Conservation (phyloP, 2,797 vertebrate genomes). For the Enteromius fasciolatus region DNA sequence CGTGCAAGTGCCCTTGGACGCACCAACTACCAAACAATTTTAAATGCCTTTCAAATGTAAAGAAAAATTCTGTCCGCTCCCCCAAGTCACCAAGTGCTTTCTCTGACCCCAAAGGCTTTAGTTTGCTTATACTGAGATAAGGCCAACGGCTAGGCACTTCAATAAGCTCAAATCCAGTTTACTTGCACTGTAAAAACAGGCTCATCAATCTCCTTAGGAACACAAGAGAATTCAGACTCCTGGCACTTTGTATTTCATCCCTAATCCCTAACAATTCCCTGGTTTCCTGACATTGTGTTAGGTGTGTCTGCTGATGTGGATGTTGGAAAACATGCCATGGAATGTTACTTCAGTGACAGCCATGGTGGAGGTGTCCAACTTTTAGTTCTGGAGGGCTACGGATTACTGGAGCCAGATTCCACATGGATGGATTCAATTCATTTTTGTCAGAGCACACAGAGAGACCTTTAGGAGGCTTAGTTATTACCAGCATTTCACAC, state of each 20-base stretch:
- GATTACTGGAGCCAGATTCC: conserved; percentile 44
- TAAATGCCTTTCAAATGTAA: background rate
- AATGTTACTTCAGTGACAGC: conserved; percentile 38
- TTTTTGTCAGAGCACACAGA: conserved; percentile 2
- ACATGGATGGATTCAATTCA: conserved; percentile 29
- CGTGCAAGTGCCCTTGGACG: background rate
- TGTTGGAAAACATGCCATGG: conserved; percentile 38
- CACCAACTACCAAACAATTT: background rate
- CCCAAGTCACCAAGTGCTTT: background rate
- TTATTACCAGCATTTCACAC: conserved; percentile 41
- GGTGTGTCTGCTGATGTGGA: conserved; percentile 12
- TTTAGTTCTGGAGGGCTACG: background rate
- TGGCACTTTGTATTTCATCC: background rate
- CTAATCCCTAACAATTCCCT: conserved; percentile 24
- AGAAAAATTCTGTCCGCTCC: background rate
- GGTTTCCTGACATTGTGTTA: background rate
- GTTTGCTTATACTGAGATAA: background rate
- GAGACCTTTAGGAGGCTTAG: conserved; percentile 36
- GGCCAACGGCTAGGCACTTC: background rate
- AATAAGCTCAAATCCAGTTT: conserved; percentile 10
- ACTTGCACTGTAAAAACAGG: background rate
- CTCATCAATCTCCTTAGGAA: conserved; percentile 12
- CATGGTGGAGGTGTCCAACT: conserved; percentile 27
- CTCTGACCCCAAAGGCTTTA: background rate
- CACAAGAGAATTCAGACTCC: conserved; percentile 14